phyloP scores from a whole-genome alignment of 2,113 vertebrate genomes.

The Ochotona princeps region DNA sequence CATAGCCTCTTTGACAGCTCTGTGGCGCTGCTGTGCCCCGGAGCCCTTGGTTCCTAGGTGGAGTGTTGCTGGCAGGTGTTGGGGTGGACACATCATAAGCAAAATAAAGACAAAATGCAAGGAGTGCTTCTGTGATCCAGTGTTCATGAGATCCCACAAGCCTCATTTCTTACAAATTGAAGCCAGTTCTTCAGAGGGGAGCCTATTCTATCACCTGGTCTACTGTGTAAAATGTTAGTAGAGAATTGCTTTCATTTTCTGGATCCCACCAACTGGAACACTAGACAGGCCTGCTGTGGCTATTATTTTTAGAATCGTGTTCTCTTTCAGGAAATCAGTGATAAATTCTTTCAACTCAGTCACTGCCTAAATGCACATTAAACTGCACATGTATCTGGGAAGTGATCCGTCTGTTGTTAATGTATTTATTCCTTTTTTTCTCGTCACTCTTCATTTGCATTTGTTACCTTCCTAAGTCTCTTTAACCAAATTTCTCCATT shows the following conservation, averaged over 20 bases:
- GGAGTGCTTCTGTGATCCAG: neutral
- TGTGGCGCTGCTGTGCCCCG: neutral
- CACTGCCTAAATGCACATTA: neutral
- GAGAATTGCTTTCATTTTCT: neutral
- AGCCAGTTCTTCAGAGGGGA: neutral
- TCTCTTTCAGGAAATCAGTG: constrained; percentile 39
- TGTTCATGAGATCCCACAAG: neutral
- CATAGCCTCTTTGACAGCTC: neutral
- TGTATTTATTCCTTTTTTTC: neutral
- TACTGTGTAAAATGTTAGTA: neutral
- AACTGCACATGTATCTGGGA: neutral
- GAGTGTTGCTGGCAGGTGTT: neutral
- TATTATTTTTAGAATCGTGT: neutral
- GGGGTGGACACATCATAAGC: neutral
- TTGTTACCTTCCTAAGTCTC: neutral
- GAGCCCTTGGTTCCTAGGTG: neutral
- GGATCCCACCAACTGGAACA: neutral
- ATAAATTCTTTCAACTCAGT: neutral
- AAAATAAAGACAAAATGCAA: neutral
- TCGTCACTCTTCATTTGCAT: neutral
- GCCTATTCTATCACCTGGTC: neutral
- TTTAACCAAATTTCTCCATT: neutral
- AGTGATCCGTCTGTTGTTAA: constrained; percentile 6
- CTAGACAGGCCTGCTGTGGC: neutral
- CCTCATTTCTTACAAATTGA: neutral